phyloP scores from a whole-genome alignment of 2,113 vertebrate species.

The rat (Rattus norvegicus) region GRCr8 NC_086034.1:18958001-18958500 shows the following conservation, averaged over 20 bases:
- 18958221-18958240: constrained; percentile 83
- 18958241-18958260: constrained; percentile 92
- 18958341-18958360: constrained; percentile 90
- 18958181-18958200: constrained; percentile 73
- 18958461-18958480: constrained; percentile 46
- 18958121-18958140: neutral
- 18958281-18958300: constrained; percentile 97
- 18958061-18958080: neutral
- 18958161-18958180: neutral
- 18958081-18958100: neutral
- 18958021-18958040: neutral
- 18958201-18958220: constrained; percentile 77
- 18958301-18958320: constrained; percentile 97
- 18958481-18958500: neutral
- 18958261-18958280: constrained; percentile 91
- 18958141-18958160: neutral
- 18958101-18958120: neutral
- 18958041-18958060: neutral
- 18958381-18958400: neutral
- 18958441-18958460: neutral
- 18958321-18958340: constrained; percentile 98
- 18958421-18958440: constrained; percentile 58
- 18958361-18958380: constrained; percentile 74
- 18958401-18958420: neutral
- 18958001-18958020: neutral